Conservation (phyloP, 1,140 invertebrate genomes). For the Dreissena polymorpha region DNA sequence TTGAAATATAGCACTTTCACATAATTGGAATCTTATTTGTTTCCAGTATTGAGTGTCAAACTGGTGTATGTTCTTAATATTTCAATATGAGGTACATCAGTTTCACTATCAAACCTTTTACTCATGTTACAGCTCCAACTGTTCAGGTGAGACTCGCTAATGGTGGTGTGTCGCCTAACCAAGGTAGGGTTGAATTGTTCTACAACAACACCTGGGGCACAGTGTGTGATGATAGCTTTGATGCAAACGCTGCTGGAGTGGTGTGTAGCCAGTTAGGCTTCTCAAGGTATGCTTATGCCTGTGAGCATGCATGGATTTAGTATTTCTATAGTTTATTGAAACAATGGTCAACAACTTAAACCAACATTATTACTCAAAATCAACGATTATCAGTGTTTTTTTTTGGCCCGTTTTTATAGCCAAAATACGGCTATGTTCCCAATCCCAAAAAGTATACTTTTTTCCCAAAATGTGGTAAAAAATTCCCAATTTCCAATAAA, state of each 20-base stretch:
- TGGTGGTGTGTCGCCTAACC: constrained; percentile 9
- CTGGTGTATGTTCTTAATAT: too few relatives aligned
- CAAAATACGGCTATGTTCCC: too few relatives aligned
- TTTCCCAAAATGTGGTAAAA: too few relatives aligned
- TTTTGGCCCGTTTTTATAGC: too few relatives aligned
- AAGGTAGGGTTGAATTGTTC: constrained; percentile 33
- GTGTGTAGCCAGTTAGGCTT: constrained; percentile 32
- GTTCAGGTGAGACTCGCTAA: constrained; percentile 31
- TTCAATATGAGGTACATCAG: too few relatives aligned
- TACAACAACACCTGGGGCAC: constrained; percentile 46
- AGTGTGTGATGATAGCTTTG: constrained; percentile 48
- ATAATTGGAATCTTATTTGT: too few relatives aligned
- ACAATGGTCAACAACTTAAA: not conserved
- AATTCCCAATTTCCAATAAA: too few relatives aligned
- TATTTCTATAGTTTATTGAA: not conserved
- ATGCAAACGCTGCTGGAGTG: constrained; percentile 15
- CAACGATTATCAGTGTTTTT: not conserved
- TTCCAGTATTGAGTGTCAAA: too few relatives aligned
- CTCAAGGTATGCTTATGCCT: not conserved
- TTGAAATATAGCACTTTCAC: too few relatives aligned
- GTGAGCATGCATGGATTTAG: not conserved
- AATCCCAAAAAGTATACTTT: too few relatives aligned
- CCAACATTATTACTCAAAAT: not conserved
- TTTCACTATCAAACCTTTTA: too few relatives aligned
- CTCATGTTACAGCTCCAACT: not conserved